Conservation (phyloP, 2,113 vertebrate species). For the Heterotilapia buettikoferi region DNA sequence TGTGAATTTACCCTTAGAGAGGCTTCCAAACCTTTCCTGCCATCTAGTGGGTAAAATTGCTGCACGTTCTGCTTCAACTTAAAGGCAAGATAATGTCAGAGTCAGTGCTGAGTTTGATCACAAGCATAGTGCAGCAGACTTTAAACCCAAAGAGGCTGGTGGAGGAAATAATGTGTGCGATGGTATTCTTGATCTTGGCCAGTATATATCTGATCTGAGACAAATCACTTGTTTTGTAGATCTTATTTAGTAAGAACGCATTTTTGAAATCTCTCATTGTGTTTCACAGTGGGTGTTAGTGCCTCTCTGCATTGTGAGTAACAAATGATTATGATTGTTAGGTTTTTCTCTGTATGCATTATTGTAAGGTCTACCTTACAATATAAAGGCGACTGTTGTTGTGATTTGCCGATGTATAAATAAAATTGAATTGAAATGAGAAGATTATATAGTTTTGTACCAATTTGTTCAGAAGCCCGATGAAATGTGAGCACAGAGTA, state of each 20-base stretch:
- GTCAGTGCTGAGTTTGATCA: background rate
- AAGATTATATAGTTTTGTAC: background rate
- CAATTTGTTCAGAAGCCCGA: background rate
- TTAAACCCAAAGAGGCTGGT: background rate
- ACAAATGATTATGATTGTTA: background rate
- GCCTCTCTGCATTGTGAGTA: background rate
- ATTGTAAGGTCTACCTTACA: background rate
- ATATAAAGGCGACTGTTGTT: rapidly evolving
- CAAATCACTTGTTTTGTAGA: background rate
- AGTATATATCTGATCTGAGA: background rate
- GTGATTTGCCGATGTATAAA: background rate
- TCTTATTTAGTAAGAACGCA: background rate
- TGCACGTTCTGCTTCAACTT: background rate
- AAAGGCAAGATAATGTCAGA: background rate
- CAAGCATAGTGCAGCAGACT: background rate
- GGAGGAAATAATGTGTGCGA: background rate
- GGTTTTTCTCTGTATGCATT: background rate
- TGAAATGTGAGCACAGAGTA: background rate
- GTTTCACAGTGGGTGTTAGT: background rate
- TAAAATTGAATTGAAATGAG: background rate
- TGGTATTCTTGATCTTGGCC: background rate
- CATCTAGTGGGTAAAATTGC: background rate
- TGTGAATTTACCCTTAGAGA: background rate
- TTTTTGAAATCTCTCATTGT: background rate
- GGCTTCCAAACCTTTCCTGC: background rate